Evolutionary conservation across 23 tunicate species (phyloP).

Genomic region (Styela plicata): DNA sequence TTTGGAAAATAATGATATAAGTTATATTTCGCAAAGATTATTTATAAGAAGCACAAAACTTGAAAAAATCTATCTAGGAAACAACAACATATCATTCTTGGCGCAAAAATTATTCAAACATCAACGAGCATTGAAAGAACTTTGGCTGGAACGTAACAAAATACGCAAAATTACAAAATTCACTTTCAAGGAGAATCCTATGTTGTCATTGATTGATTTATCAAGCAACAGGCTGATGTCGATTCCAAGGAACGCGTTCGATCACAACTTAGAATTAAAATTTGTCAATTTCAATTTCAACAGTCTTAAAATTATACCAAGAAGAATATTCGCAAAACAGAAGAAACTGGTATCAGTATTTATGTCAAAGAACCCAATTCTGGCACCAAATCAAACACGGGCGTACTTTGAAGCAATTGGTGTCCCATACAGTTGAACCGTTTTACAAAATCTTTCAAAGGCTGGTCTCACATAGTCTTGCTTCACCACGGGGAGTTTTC

Average conservation of each 20-base stretch:
- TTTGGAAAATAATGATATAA: slow-evolving; percentile 30
- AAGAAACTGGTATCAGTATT: not conserved
- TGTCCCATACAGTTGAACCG: slow-evolving; percentile 10
- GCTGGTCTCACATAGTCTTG: no score
- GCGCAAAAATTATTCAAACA: slow-evolving; percentile 26
- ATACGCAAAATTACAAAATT: slow-evolving; percentile 1
- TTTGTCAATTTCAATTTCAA: slow-evolving; percentile 31
- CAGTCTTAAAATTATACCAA: not conserved
- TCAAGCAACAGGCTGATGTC: slow-evolving; percentile 31
- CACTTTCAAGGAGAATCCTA: slow-evolving; percentile 13
- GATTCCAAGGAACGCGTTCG: slow-evolving; percentile 33
- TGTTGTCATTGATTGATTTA: slow-evolving; percentile 23
- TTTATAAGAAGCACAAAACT: slow-evolving; percentile 26
- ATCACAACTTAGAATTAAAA: slow-evolving; percentile 10
- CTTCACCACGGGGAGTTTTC: no score
- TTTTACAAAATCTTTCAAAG: no score
- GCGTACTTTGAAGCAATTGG: slow-evolving; percentile 8
- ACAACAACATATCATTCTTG: slow-evolving; percentile 28
- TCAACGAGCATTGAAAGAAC: slow-evolving; percentile 24
- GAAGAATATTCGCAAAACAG: not conserved
- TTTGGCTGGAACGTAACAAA: slow-evolving; percentile 35
- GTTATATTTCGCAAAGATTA: slow-evolving; percentile 2
- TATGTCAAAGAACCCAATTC: slow-evolving; percentile 7
- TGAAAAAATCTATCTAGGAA: slow-evolving; percentile 18
- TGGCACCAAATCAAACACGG: not conserved